Evolutionary conservation across 2,797 vertebrate genomes (phyloP).

Genomic region (Microctenopoma stevenorrisi): DNA sequence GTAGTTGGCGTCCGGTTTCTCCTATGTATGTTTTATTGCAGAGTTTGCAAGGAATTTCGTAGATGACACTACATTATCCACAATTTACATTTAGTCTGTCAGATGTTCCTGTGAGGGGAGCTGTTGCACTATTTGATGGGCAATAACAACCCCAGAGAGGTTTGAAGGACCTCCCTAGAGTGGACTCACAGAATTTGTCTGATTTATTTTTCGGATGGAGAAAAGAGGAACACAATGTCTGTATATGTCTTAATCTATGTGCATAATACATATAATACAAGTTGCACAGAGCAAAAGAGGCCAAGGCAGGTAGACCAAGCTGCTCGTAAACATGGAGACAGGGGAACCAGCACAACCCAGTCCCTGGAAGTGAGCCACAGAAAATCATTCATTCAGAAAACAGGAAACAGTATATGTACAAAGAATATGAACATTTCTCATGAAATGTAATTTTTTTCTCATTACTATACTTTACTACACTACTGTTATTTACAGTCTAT

Average conservation of each 20-base stretch:
- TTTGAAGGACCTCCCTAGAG: neutral
- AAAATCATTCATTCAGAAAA: conserved; percentile 16
- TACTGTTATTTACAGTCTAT: neutral
- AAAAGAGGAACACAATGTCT: conserved; percentile 9
- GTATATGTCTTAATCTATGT: neutral
- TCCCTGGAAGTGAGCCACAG: conserved; percentile 35
- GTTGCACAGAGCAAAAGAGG: conserved; percentile 2
- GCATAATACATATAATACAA: conserved; percentile 7
- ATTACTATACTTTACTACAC: no score
- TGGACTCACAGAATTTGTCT: neutral
- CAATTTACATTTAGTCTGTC: neutral
- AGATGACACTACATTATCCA: neutral
- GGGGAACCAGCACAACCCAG: conserved; percentile 41
- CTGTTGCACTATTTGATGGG: conserved; percentile 42
- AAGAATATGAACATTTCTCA: neutral
- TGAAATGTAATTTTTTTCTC: neutral
- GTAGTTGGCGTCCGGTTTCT: no score
- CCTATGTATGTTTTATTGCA: no score
- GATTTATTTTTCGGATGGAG: conserved; percentile 2
- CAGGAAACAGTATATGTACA: neutral
- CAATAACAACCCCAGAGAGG: no score
- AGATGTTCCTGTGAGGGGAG: conserved; percentile 46
- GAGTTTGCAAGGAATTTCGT: no score
- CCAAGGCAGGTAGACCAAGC: conserved; percentile 16
- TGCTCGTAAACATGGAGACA: conserved; percentile 15